Evolutionary conservation across 1,140 invertebrate species (phyloP).

Genomic region (Brachionus paranguensis): DNA sequence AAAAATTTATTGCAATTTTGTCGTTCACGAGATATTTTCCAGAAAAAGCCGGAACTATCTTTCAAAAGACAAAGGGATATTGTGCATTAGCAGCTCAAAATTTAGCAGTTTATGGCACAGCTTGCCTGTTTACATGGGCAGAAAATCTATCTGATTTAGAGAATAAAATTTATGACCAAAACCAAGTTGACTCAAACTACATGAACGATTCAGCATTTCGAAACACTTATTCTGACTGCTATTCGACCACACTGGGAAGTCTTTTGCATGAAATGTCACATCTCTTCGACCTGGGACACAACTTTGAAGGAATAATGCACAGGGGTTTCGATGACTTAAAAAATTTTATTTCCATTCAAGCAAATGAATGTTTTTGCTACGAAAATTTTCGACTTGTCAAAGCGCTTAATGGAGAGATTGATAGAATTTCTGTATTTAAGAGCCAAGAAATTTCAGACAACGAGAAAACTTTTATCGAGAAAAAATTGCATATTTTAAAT

Average conservation of each 20-base stretch:
- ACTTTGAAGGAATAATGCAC: slow-evolving; percentile 82
- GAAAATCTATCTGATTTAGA: slow-evolving; percentile 65
- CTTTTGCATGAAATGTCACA: slow-evolving; percentile 88
- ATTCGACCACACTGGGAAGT: slow-evolving; percentile 83
- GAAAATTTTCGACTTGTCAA: neutral
- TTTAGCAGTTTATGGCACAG: slow-evolving; percentile 79
- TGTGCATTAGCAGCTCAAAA: slow-evolving; percentile 62
- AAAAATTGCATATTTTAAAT: neutral
- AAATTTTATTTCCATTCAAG: slow-evolving; percentile 65
- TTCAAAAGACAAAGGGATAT: slow-evolving; percentile 2
- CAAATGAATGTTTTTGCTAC: neutral
- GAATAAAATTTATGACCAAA: slow-evolving; percentile 60
- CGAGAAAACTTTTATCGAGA: neutral
- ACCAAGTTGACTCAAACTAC: slow-evolving; percentile 64
- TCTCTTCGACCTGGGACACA: slow-evolving; percentile 86
- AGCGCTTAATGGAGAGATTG: neutral
- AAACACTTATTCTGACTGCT: slow-evolving; percentile 69
- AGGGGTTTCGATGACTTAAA: slow-evolving; percentile 79
- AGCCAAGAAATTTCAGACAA: neutral
- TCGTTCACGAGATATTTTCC: neutral
- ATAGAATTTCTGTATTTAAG: neutral
- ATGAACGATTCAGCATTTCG: slow-evolving; percentile 82
- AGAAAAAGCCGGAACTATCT: neutral
- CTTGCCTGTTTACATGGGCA: slow-evolving; percentile 84
- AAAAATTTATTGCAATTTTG: neutral